Base-by-base conservation (phyloP, 2,888 invertebrate species). In the Leuctra nigra region DNA sequence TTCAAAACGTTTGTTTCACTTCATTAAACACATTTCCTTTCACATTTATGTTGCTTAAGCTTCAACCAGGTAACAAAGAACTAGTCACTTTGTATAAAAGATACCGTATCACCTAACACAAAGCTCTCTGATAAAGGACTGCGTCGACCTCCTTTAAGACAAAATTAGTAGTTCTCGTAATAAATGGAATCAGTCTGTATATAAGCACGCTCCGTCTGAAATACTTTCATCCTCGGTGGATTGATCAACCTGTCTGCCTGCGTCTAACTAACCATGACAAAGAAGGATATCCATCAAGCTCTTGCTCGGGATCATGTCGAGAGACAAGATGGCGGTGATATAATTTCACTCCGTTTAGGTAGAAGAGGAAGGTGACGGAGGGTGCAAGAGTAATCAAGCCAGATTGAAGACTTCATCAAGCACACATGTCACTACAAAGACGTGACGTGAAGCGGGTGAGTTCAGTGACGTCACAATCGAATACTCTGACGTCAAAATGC, bases 391-490 rank as follows among this genome's bases (percentile, higher is more conserved):
- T 35, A 35, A 50, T 50, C 35, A 50, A 50, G 50, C 35, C 22
- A 20, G 50, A 50, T 50, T 33, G 50, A 35, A 50, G 50, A 50
- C 35, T 50, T 50, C 50, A 50, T 50, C 50, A 50, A 13, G 22
- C 50, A 35, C 50, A 50, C 50, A 33, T 50, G 50, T 50, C 35
- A 35, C 50, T 20, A 20, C 13, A 35, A 33, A 50, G 33, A 50
- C 35, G 13, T 11, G 22, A 33, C 25, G 47, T 3, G 24, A 24
- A n/a, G 25, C 25, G n/a, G n/a, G n/a, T n/a, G n/a, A n/a, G n/a
- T n/a, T n/a, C n/a, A n/a, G n/a, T n/a, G n/a, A n/a, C n/a, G n/a
- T n/a, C n/a, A n/a, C n/a, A n/a, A n/a, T n/a, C n/a, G n/a, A n/a
- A n/a, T n/a, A n/a, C n/a, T n/a, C n/a, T n/a, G n/a, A n/a, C n/a